Evolutionary conservation across 2,888 invertebrate genomes (phyloP).

Genomic region (Dilophus febrilis): DNA sequence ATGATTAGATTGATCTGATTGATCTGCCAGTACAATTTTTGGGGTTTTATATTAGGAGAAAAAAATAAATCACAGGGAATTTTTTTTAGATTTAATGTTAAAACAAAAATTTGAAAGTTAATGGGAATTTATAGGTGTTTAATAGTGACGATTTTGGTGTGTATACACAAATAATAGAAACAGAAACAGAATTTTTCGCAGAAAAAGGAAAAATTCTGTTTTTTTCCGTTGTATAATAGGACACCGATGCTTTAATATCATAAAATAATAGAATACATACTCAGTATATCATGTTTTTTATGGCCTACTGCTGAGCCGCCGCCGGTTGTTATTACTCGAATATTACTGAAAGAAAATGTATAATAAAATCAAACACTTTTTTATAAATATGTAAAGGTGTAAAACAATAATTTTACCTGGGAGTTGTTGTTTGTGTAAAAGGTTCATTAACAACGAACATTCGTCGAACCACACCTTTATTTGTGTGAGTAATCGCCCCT

Average conservation of each 20-base stretch:
- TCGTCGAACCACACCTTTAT: slow-evolving; percentile 28
- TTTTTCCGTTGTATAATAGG: too few relatives aligned
- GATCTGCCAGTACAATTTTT: slow-evolving; percentile 28
- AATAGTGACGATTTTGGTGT: too few relatives aligned
- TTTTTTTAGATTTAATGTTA: too few relatives aligned
- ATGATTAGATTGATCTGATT: slow-evolving; percentile 23
- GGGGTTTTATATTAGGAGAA: neutral
- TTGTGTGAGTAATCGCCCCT: slow-evolving; percentile 23
- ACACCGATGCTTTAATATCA: too few relatives aligned
- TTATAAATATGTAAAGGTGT: slow-evolving; percentile 1
- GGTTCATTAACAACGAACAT: slow-evolving; percentile 31
- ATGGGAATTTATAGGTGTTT: too few relatives aligned
- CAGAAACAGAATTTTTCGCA: too few relatives aligned
- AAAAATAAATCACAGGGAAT: too few relatives aligned
- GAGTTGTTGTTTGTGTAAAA: slow-evolving; percentile 23
- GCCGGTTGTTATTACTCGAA: slow-evolving; percentile 25
- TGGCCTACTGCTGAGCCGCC: slow-evolving; percentile 21
- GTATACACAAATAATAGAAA: too few relatives aligned
- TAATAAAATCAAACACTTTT: slow-evolving; percentile 1
- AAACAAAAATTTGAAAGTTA: too few relatives aligned
- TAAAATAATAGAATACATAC: too few relatives aligned
- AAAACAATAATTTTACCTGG: slow-evolving; percentile 21
- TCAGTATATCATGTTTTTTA: slow-evolving; percentile 30
- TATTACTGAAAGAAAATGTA: slow-evolving; percentile 16
- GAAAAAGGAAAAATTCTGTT: too few relatives aligned